Conservation (phyloP, 2,888 invertebrate genomes). For the Drosophila multiciliata region DNA sequence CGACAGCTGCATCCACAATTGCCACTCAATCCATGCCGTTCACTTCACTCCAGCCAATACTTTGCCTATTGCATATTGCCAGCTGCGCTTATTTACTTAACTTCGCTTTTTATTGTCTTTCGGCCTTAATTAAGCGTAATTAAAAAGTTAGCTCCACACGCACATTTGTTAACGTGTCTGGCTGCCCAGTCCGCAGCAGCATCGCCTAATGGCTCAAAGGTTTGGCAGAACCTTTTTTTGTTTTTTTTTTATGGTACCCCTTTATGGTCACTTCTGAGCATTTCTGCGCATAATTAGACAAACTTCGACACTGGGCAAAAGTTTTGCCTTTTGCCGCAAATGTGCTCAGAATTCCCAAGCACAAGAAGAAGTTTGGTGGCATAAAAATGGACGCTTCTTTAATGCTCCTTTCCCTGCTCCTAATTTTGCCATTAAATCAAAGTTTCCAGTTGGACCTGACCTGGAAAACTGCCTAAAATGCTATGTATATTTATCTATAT, state of each 20-base stretch:
- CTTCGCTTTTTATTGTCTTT: conserved; percentile 36
- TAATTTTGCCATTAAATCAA: background rate
- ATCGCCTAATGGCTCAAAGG: conserved; percentile 48
- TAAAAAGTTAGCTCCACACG: conserved; percentile 73
- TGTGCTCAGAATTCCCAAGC: conserved; percentile 48
- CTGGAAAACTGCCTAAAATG: background rate
- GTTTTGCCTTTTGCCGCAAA: conserved; percentile 60
- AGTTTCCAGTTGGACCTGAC: conserved; percentile 18
- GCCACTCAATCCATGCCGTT: conserved; percentile 5
- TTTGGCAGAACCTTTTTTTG: conserved; percentile 53
- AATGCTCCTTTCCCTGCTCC: conserved; percentile 8
- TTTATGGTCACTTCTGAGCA: conserved; percentile 72
- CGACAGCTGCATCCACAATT: conserved; percentile 40
- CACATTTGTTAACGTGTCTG: conserved; percentile 60
- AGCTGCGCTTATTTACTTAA: conserved; percentile 55
- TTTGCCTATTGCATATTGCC: conserved; percentile 51
- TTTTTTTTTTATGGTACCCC: conserved; percentile 53
- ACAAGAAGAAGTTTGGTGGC: conserved; percentile 23
- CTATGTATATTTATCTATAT: background rate
- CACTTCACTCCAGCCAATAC: conserved; percentile 35
- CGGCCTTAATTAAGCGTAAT: conserved; percentile 74
- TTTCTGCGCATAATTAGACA: conserved; percentile 77
- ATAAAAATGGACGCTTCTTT: conserved; percentile 18
- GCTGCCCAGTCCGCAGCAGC: conserved; percentile 27
- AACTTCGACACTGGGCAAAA: conserved; percentile 58